phyloP scores from a whole-genome alignment of 2,113 vertebrate genomes.

The Heteronetta atricapilla region DNA sequence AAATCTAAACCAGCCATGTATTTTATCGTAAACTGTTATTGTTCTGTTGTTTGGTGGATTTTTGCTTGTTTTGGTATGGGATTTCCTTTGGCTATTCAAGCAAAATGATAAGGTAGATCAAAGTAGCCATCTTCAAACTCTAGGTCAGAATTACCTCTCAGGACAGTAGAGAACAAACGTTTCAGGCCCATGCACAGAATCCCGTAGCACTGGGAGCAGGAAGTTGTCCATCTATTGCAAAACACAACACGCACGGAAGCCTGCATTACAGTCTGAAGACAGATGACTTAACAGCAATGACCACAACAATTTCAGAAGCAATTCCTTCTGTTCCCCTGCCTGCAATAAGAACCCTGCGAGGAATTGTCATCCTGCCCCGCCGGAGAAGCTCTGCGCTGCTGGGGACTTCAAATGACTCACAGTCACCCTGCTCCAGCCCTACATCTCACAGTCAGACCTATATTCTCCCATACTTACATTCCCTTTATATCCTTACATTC shows the following conservation, averaged over 20 bases:
- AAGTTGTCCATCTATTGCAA: neutral
- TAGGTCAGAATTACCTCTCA: neutral
- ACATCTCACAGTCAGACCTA: neutral
- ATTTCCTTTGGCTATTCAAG: neutral
- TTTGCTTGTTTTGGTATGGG: neutral
- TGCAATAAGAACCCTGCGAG: neutral
- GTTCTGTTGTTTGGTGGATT: neutral
- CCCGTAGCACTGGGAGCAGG: neutral
- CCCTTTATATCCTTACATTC: neutral
- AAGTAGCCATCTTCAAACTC: neutral
- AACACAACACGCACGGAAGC: neutral
- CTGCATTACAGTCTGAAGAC: neutral
- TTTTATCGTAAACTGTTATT: neutral
- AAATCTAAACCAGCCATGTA: neutral
- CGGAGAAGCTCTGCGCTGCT: neutral
- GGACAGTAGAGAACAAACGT: neutral
- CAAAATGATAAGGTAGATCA: neutral
- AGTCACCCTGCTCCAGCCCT: neutral
- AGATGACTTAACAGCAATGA: neutral
- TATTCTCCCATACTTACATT: neutral
- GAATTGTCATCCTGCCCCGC: neutral
- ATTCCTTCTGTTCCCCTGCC: neutral
- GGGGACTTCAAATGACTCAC: neutral
- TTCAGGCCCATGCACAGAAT: neutral
- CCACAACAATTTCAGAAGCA: neutral